Base-by-base conservation (phyloP, 2,113 vertebrate genomes). In the Centropus bengalensis region DNA sequence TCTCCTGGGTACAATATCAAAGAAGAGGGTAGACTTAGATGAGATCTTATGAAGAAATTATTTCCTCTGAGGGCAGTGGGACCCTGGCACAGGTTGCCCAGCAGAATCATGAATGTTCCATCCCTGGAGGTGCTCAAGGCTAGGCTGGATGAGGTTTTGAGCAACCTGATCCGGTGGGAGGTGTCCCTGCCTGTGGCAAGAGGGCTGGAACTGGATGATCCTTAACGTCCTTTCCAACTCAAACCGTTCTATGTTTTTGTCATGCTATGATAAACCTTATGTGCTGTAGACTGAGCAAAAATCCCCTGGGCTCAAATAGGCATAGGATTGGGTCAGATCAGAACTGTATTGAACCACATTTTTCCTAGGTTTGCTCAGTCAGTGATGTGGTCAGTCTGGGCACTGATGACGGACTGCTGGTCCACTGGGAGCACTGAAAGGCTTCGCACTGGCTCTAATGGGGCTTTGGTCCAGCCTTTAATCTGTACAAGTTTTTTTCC, bases 401-500 rank as follows among this genome's bases (percentile, higher is more conserved):
- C 56, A 51, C 33, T 70, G 58, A 4, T 1, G 2, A 5, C 13
- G 49, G 70, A n/a, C 28, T 66, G 10, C 23, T 1, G 1, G 42
- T 71, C 40, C 33, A 5, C 54, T 88, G 59, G 67, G 63, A 66
- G 13, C 42, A 24, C 28, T 21, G 51, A 54, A 45, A 73, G 62
- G 32, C 60, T 88, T 74, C 12, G 0, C 12, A 5, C 55, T 67
- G 68, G 6, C 32, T 85, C 74, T 89, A 33, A 9, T 55, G 70
- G 59, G 45, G 28, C 20, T 92, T 78, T 82, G 42, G 47, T 44
- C 70, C 55, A 88, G 75, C 62, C 51, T 85, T 82, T 94, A 76
- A 69, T 69, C 67, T n/a, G 9, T 21, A n/a, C 28, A 30, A 83
- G 18, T 10, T 4, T 51, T 58, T 56, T 76, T 87, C 47, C 42